Percentiles rank a stretch among this genome's conserved stretches.
phyloP scores from a whole-genome alignment of 2,113 vertebrate genomes.

The Zingel zingel region DNA sequence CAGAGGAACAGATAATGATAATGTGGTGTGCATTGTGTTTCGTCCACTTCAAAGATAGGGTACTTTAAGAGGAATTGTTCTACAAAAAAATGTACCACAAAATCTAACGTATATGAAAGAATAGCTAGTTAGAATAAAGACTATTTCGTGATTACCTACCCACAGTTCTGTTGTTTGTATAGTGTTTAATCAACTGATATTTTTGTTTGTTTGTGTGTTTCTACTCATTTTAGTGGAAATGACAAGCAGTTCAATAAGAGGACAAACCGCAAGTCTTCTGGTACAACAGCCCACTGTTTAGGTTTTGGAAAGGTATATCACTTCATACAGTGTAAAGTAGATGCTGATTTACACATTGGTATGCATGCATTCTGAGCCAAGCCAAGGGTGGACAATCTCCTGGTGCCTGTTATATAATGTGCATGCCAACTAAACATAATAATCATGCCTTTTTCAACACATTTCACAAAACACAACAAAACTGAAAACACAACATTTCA shows the following conservation, averaged over 20 bases:
- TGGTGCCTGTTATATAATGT: too few relatives aligned
- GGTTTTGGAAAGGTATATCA: constrained; percentile 91
- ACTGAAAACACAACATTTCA: too few relatives aligned
- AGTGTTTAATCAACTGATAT: constrained; percentile 72
- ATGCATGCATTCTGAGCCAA: not conserved
- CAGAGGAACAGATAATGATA: not conserved
- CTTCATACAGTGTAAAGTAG: not conserved
- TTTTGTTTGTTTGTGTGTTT: constrained; percentile 19
- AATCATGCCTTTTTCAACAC: too few relatives aligned
- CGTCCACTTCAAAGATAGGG: not conserved
- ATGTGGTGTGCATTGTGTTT: not conserved
- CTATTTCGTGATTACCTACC: not conserved
- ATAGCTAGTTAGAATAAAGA: too few relatives aligned
- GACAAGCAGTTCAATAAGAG: constrained; percentile 76
- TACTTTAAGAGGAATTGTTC: not conserved
- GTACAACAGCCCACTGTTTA: constrained; percentile 84
- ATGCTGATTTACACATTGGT: not conserved
- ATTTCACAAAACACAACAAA: too few relatives aligned
- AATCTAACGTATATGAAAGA: not conserved
- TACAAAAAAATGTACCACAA: not conserved
- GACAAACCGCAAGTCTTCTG: constrained; percentile 38
- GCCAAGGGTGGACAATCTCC: not conserved
- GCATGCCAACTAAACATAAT: too few relatives aligned
- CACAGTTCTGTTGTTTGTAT: not conserved
- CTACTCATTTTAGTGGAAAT: constrained; percentile 70